These are phyloP conservation scores for Limnodromus scolopaceus DNA, from an alignment of 2,797 vertebrate genomes.

Conservation along the genomic window DNA sequence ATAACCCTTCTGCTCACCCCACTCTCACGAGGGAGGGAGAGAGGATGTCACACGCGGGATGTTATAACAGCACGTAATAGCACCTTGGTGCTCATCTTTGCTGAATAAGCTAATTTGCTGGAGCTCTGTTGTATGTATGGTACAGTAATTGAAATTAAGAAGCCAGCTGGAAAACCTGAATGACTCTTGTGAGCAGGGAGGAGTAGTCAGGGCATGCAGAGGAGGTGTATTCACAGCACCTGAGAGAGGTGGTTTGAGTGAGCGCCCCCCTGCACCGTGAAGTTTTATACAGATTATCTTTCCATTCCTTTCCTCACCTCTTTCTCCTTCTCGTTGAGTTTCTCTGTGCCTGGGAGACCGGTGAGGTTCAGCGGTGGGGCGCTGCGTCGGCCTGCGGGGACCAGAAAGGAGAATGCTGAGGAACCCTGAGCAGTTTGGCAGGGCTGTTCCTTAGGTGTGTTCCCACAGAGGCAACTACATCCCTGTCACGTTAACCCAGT, in stretches of 20 bases:
- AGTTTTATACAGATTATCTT: not conserved
- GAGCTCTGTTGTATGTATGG: not conserved
- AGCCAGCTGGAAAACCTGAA: not conserved
- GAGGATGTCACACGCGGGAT: not conserved
- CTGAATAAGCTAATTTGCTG: not conserved
- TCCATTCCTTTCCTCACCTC: constrained; percentile 85
- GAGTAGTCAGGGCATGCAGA: not conserved
- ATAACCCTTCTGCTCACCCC: not conserved
- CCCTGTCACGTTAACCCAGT: rapidly evolving
- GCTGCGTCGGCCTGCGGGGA: constrained; percentile 86
- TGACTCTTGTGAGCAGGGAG: not conserved
- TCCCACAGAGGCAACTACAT: not conserved
- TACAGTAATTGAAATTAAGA: not conserved
- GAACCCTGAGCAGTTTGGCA: not conserved
- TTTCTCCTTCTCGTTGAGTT: constrained; percentile 96
- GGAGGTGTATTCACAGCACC: not conserved
- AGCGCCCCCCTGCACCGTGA: not conserved
- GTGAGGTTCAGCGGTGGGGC: constrained; percentile 97
- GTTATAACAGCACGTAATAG: not conserved
- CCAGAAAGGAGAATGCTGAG: not conserved
- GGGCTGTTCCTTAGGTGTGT: not conserved
- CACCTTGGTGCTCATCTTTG: not conserved
- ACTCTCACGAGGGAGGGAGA: not conserved
- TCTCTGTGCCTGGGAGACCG: constrained; percentile 96
- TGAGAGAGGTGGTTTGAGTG: not conserved